Percentiles rank a stretch among this genome's conserved stretches.
phyloP scores from a whole-genome alignment of 1,140 invertebrate species.

The Anthonomus grandis region DNA sequence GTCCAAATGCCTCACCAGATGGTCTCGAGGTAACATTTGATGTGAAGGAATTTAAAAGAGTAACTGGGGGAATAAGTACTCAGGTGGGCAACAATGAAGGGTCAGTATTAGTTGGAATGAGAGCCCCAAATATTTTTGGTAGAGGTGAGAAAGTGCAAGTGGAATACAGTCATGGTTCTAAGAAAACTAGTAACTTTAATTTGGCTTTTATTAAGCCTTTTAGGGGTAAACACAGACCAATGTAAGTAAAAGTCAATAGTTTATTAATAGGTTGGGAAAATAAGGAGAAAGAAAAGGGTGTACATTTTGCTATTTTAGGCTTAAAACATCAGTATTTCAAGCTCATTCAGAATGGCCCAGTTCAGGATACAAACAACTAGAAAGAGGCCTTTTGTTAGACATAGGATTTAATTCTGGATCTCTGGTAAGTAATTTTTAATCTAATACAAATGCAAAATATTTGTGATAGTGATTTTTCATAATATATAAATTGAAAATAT shows the following conservation, averaged over 20 bases:
- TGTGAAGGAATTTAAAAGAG: conserved; percentile 69
- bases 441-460: neutral
- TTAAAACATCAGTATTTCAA: conserved; percentile 67
- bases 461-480: too few relatives aligned
- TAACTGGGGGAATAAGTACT: conserved; percentile 78
- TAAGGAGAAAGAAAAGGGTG: too few relatives aligned
- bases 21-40: conserved; percentile 83
- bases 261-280: neutral
- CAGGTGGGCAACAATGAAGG: conserved; percentile 84
- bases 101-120: conserved; percentile 65
- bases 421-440: conserved; percentile 45
- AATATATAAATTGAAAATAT: too few relatives aligned
- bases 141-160: conserved; percentile 72
- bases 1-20: conserved; percentile 64
- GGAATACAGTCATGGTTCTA: conserved; percentile 74
- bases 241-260: conserved; percentile 55
- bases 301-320: conserved; percentile 52
- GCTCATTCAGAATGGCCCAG: conserved; percentile 70
- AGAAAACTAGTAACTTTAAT: conserved; percentile 69
- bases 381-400: conserved; percentile 64
- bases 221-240: conserved; percentile 53
- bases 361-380: conserved; percentile 72
- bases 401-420: conserved; percentile 60
- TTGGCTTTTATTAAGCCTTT: conserved; percentile 75
- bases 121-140: conserved; percentile 77